Percentiles rank a stretch among this genome's conserved stretches.
phyloP scores from a whole-genome alignment of 2,113 vertebrate genomes.

The Micromys minutus region DNA sequence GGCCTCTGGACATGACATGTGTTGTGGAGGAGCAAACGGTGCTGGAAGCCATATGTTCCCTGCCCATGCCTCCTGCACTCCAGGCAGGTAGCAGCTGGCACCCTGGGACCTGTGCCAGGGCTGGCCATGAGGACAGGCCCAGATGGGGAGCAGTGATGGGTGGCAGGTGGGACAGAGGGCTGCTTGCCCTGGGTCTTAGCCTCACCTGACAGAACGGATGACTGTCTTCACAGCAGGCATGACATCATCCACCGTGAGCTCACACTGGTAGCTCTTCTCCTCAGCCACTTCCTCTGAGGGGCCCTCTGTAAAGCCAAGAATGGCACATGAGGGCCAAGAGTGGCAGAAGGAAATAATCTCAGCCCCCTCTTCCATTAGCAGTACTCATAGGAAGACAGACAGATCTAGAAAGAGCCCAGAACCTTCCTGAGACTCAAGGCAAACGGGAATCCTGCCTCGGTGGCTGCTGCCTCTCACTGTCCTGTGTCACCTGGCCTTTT shows the following conservation, averaged over 20 bases:
- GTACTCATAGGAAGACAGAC: background rate
- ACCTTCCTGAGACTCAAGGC: background rate
- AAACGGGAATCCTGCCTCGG: background rate
- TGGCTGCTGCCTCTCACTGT: background rate
- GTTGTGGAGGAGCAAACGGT: background rate
- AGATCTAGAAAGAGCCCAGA: background rate
- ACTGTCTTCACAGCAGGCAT: constrained; percentile 95
- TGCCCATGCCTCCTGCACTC: background rate
- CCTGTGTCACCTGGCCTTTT: background rate
- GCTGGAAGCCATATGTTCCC: constrained; percentile 38
- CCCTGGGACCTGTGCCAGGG: constrained; percentile 46
- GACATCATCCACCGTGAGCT: constrained; percentile 94
- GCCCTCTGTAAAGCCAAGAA: constrained; percentile 85
- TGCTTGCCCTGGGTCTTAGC: background rate
- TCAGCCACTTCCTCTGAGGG: constrained; percentile 91
- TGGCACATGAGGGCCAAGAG: background rate
- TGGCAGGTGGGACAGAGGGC: rapidly evolving
- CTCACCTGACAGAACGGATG: constrained; percentile 95
- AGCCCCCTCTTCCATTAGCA: background rate
- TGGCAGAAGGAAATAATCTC: background rate
- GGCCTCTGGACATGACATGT: background rate
- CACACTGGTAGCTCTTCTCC: constrained; percentile 93
- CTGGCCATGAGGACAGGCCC: constrained; percentile 45
- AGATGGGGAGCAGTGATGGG: constrained; percentile 21
- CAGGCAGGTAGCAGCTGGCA: constrained; percentile 55